phyloP scores from a whole-genome alignment of 2,888 invertebrate species.

The Amphipyra berbera region DNA sequence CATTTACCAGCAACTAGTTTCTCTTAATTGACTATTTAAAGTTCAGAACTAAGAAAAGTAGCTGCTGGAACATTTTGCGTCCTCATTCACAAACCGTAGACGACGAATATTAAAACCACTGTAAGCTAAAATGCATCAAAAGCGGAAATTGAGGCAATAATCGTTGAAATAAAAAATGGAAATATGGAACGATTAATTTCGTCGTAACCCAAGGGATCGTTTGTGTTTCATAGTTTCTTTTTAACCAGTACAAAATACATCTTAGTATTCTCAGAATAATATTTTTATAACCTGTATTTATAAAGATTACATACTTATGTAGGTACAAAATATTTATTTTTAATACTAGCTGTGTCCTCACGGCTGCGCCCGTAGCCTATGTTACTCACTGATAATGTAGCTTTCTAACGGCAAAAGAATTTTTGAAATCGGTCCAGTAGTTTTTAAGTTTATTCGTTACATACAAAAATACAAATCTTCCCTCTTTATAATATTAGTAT shows the following conservation, averaged over 20 bases:
- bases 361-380: too few species aligned
- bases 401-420: too few species aligned
- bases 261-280: neutral
- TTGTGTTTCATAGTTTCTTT: slow-evolving; percentile 33
- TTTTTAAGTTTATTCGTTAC: too few species aligned
- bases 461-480: too few species aligned
- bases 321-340: too few species aligned
- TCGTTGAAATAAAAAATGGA: slow-evolving; percentile 46
- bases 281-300: too few species aligned
- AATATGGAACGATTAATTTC: slow-evolving; percentile 29
- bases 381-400: too few species aligned
- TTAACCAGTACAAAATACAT: neutral
- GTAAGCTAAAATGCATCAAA: slow-evolving; percentile 36
- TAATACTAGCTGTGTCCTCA: too few species aligned
- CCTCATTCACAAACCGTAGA: slow-evolving; percentile 41
- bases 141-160: slow-evolving; percentile 25
- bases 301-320: too few species aligned
- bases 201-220: slow-evolving; percentile 37
- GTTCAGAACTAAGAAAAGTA: slow-evolving; percentile 52
- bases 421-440: too few species aligned
- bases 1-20: slow-evolving; percentile 53
- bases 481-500: too few species aligned
- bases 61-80: slow-evolving; percentile 46
- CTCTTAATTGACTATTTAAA: slow-evolving; percentile 54
- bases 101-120: slow-evolving; percentile 40